Conservation (phyloP, 2,888 invertebrate genomes). For the Sussaba pulchella region DNA sequence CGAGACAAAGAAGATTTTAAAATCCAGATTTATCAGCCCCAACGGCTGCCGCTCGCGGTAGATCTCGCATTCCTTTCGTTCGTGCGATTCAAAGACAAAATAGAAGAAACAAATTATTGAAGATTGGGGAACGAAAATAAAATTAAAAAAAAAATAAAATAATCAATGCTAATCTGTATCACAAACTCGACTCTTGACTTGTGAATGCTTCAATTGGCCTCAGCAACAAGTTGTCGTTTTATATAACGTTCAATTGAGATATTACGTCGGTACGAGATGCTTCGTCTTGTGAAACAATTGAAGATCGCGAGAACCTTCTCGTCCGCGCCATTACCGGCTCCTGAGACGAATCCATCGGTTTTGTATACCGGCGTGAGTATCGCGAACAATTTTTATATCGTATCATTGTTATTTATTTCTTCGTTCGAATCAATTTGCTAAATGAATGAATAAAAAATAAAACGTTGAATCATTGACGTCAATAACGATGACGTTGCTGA, state of each 20-base stretch:
- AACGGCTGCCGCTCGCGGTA: too few species aligned
- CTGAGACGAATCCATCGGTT: conserved; percentile 89
- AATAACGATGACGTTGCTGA: too few species aligned
- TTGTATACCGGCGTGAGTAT: conserved; percentile 91
- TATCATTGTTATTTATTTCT: background rate
- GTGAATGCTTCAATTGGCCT: background rate
- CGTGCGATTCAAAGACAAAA: too few species aligned
- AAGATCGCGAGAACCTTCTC: conserved; percentile 73
- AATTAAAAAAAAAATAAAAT: too few species aligned
- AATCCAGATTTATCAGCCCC: too few species aligned
- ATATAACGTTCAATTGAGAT: background rate
- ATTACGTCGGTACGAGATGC: conserved; percentile 68
- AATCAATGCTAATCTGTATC: too few species aligned
- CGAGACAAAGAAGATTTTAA: too few species aligned
- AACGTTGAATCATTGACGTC: too few species aligned
- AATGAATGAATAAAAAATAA: background rate
- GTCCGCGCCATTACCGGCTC: conserved; percentile 86
- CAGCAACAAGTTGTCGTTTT: background rate
- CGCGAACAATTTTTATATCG: background rate
- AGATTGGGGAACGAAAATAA: too few species aligned
- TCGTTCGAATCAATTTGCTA: background rate
- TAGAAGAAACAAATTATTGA: too few species aligned
- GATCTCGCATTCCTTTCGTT: too few species aligned
- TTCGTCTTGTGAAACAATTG: conserved; percentile 70
- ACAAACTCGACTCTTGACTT: too few species aligned